Evolutionary conservation across 2,113 vertebrate genomes (phyloP).

Genomic region (Aldabrachelys gigantea): DNA sequence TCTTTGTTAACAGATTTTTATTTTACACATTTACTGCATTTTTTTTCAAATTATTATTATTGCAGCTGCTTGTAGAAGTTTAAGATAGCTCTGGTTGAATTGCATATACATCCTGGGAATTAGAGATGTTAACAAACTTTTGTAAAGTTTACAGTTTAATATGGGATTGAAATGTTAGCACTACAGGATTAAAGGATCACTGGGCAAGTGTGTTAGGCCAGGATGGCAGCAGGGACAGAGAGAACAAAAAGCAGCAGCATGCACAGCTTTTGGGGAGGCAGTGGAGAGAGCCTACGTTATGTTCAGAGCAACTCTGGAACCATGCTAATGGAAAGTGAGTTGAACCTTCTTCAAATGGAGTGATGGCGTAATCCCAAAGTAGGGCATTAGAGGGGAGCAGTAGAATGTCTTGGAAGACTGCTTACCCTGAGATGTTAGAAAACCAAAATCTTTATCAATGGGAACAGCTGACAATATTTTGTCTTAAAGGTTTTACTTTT

Average conservation of each 20-base stretch:
- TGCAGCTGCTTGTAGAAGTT: background rate
- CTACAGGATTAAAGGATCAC: background rate
- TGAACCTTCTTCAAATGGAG: background rate
- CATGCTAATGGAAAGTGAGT: background rate
- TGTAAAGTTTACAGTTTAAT: background rate
- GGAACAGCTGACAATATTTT: background rate
- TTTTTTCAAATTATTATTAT: background rate
- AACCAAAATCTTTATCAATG: background rate
- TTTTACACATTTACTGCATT: background rate
- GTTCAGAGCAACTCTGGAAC: background rate
- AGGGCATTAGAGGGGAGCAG: background rate
- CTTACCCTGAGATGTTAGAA: background rate
- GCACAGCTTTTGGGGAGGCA: background rate
- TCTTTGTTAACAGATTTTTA: background rate
- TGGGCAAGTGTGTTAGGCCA: background rate
- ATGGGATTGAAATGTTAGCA: background rate
- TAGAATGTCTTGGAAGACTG: background rate
- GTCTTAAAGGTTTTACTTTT: background rate
- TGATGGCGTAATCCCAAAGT: background rate
- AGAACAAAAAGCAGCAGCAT: background rate
- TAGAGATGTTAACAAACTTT: background rate
- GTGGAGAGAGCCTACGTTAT: background rate
- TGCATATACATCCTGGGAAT: fast-evolving
- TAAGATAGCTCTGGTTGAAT: background rate
- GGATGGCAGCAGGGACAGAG: background rate